phyloP scores from a whole-genome alignment of 2,888 invertebrate species.

The Andricus curvator region DNA sequence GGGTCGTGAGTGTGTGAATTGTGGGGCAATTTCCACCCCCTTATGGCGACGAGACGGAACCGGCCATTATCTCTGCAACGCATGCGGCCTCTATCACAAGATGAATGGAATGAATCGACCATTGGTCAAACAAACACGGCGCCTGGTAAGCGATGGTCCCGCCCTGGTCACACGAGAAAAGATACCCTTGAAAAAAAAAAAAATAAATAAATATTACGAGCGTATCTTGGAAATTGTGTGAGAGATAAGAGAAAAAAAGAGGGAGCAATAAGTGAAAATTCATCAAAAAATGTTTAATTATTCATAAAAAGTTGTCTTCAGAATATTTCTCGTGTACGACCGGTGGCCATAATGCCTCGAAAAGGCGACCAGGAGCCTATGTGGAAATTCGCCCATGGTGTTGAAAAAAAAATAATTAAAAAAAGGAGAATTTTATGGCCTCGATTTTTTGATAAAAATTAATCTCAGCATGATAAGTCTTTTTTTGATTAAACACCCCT shows the following conservation, averaged over 20 bases:
- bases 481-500: conserved; percentile 61
- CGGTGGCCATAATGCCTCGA: conserved; percentile 56
- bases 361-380: conserved; percentile 73
- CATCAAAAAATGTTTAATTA: neutral
- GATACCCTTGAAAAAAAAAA: neutral
- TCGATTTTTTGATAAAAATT: conserved; percentile 9
- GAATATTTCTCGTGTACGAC: conserved; percentile 57
- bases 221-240: neutral
- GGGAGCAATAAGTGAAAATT: conserved; percentile 47
- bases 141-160: conserved; percentile 87
- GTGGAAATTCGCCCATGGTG: conserved; percentile 77
- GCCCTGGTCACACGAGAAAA: conserved; percentile 47
- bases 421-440: conserved; percentile 27
- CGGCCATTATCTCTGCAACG: conserved; percentile 99
- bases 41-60: conserved; percentile 98
- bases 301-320: neutral
- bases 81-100: conserved; percentile 99
- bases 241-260: conserved; percentile 31
- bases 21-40: conserved; percentile 97
- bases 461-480: conserved; percentile 23
- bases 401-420: conserved; percentile 37
- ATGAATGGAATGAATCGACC: conserved; percentile 98
- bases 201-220: neutral
- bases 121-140: conserved; percentile 93
- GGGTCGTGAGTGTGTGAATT: conserved; percentile 98